Percentiles rank a stretch among this genome's conserved stretches.
These are phyloP conservation scores for Apodemus speciosus DNA, from an alignment of 2,113 vertebrate genomes.

Conservation along the genomic window DNA sequence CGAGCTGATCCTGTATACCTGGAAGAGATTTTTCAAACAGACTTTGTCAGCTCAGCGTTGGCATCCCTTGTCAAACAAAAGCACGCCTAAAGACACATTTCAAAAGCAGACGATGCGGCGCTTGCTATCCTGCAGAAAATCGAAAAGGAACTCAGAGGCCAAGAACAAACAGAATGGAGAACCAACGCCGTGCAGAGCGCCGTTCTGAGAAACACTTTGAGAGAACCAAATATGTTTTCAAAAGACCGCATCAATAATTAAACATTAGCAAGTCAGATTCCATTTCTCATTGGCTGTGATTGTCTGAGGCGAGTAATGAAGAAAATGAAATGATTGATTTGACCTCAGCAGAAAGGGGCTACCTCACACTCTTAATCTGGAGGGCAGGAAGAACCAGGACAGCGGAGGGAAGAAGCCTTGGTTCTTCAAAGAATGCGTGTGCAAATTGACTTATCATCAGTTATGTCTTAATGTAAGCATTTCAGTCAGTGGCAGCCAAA, in stretches of 20 bases:
- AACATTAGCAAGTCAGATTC: constrained; percentile 88
- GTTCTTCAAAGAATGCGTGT: constrained; percentile 57
- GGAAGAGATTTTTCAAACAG: constrained; percentile 93
- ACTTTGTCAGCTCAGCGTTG: constrained; percentile 92
- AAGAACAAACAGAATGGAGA: constrained; percentile 96
- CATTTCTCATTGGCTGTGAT: constrained; percentile 82
- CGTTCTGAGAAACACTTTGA: constrained; percentile 91
- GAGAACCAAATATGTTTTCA: constrained; percentile 93
- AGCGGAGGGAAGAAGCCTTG: not conserved
- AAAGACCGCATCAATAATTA: constrained; percentile 90
- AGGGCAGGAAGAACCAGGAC: not conserved
- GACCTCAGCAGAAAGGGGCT: constrained; percentile 72
- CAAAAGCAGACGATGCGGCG: constrained; percentile 89
- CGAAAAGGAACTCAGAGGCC: constrained; percentile 90
- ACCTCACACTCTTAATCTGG: constrained; percentile 61
- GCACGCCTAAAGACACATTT: constrained; percentile 96
- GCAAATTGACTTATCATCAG: constrained; percentile 79
- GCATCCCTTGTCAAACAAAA: constrained; percentile 94
- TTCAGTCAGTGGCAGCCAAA: constrained; percentile 81
- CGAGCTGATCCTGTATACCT: constrained; percentile 94
- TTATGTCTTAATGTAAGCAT: constrained; percentile 80
- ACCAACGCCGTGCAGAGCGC: constrained; percentile 89
- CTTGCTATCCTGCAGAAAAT: constrained; percentile 94
- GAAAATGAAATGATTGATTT: constrained; percentile 86
- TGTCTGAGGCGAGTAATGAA: constrained; percentile 86